phyloP scores from a whole-genome alignment of 2,113 vertebrate species.

The Carassius gibelio region DNA sequence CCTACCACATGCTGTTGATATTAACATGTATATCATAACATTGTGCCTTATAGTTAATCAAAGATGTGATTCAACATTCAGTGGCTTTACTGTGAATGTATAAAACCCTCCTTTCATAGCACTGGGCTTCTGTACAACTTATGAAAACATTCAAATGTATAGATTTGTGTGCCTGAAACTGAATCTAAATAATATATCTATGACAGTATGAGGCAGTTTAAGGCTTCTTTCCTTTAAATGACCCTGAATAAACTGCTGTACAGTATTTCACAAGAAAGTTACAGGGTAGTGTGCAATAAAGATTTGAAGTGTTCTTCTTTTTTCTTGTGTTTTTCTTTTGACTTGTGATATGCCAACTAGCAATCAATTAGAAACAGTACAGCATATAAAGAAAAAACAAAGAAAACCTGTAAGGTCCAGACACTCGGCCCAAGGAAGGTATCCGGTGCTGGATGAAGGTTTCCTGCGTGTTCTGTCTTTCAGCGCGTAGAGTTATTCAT shows the following conservation, averaged over 20 bases:
- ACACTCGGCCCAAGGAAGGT: no score
- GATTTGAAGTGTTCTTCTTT: not conserved
- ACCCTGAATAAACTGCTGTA: not conserved
- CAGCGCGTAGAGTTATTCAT: no score
- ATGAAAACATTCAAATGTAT: not conserved
- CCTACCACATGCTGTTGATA: not conserved
- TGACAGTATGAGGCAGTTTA: not conserved
- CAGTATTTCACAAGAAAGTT: not conserved
- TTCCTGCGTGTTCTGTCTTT: no score
- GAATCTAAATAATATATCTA: not conserved
- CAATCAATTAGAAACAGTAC: not conserved
- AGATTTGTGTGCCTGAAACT: not conserved
- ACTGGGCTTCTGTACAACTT: constrained; percentile 10
- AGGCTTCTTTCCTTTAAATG: not conserved
- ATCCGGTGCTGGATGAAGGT: no score
- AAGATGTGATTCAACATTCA: constrained; percentile 30
- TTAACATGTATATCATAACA: not conserved
- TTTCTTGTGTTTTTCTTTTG: not conserved
- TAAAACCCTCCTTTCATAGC: not conserved
- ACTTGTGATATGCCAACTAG: not conserved
- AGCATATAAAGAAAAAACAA: not conserved
- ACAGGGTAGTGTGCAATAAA: constrained; percentile 24
- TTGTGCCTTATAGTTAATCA: constrained; percentile 46
- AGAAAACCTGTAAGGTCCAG: no score
- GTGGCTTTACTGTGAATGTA: constrained; percentile 41